These are phyloP conservation scores for Colistium nudipinnis DNA, from an alignment of 2,113 vertebrate genomes.

Conservation along the genomic window DNA sequence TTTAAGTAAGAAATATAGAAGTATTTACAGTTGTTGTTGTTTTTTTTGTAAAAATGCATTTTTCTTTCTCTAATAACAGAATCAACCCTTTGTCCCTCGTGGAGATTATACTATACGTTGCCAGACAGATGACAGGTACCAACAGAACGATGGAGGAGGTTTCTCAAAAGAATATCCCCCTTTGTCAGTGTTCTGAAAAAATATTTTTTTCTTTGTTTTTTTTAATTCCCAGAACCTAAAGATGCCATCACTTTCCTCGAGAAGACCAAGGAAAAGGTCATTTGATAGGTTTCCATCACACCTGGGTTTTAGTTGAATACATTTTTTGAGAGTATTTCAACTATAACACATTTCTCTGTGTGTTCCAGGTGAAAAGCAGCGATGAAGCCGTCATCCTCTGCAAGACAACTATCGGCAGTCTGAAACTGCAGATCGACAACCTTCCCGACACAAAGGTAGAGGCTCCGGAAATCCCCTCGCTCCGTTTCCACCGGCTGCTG, in stretches of 20 bases:
- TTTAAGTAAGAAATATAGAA: too few relatives aligned
- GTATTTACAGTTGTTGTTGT: not conserved
- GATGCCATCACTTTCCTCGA: conserved; percentile 94
- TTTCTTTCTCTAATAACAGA: conserved; percentile 73
- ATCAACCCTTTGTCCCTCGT: conserved; percentile 97
- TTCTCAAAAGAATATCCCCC: not conserved
- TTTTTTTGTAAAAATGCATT: not conserved
- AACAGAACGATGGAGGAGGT: not conserved
- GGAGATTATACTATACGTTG: conserved; percentile 94
- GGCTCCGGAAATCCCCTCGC: not conserved
- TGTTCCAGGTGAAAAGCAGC: conserved; percentile 90
- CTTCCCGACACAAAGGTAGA: conserved; percentile 95
- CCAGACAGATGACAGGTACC: conserved; percentile 93
- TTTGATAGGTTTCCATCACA: not conserved
- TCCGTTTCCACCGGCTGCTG: not conserved
- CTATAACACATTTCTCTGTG: not conserved
- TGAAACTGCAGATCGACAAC: conserved; percentile 94
- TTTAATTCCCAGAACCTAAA: conserved; percentile 84
- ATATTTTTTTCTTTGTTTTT: not conserved
- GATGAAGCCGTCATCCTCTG: conserved; percentile 95
- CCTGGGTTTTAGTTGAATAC: not conserved
- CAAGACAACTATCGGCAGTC: conserved; percentile 93
- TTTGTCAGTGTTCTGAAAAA: rapidly evolving
- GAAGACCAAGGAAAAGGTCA: conserved; percentile 96
- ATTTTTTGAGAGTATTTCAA: not conserved